phyloP scores from a whole-genome alignment of 2,888 invertebrate genomes.

The Nipponacmea schrenckii region DNA sequence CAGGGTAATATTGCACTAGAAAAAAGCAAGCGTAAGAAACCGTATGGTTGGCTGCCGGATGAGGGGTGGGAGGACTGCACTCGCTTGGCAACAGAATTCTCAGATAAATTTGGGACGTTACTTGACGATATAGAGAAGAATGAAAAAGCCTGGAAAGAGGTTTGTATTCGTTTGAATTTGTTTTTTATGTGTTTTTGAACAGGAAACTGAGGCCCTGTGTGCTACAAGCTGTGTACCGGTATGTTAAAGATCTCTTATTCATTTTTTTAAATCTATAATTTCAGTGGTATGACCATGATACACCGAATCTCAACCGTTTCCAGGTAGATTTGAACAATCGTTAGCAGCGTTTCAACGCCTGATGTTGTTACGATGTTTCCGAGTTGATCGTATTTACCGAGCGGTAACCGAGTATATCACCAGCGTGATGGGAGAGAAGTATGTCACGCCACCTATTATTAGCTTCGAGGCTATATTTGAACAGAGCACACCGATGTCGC shows the following conservation, averaged over 20 bases:
- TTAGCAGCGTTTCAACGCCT: conserved; percentile 77
- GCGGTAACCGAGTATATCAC: conserved; percentile 87
- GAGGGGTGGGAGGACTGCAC: conserved; percentile 87
- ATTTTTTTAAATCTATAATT: too few relatives aligned
- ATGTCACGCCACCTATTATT: conserved; percentile 87
- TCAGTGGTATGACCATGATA: conserved; percentile 87
- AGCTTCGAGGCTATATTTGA: conserved; percentile 86
- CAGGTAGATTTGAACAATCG: conserved; percentile 77
- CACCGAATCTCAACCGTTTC: conserved; percentile 81
- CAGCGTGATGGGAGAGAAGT: conserved; percentile 85
- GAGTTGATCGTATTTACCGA: conserved; percentile 87
- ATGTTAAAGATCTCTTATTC: too few relatives aligned
- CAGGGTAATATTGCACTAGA: conserved; percentile 78
- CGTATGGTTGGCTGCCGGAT: conserved; percentile 79
- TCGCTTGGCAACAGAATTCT: conserved; percentile 78
- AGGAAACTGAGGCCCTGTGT: background rate
- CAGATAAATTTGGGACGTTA: conserved; percentile 75
- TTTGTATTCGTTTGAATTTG: conserved; percentile 58
- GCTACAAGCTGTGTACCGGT: background rate
- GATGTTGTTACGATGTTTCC: conserved; percentile 88
- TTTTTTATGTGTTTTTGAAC: background rate
- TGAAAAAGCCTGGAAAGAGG: conserved; percentile 74
- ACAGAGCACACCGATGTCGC: conserved; percentile 80
- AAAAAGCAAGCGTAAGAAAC: conserved; percentile 76
- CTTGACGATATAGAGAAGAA: conserved; percentile 75